phyloP scores from a whole-genome alignment of 64 coral and sea anemone species.

The Montipora cactus region DNA sequence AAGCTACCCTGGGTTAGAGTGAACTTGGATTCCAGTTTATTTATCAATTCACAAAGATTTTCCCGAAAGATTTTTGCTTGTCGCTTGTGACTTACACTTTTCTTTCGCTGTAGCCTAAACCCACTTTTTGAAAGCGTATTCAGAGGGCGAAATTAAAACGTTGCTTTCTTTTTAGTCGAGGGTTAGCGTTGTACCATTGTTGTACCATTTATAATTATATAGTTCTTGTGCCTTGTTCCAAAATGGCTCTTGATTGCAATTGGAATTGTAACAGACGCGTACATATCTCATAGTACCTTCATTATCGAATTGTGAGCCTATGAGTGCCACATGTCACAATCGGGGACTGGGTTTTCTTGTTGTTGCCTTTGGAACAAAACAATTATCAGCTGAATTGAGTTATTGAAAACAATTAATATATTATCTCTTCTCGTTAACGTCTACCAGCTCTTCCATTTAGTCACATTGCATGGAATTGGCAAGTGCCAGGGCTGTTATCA shows the following conservation, averaged over 20 bases:
- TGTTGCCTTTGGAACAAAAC: background rate
- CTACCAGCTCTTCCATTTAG: constrained; percentile 7
- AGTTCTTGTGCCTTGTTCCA: background rate
- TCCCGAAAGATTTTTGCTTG: no score
- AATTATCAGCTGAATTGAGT: constrained; percentile 6
- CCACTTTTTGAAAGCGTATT: no score
- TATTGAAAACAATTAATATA: constrained; percentile 15
- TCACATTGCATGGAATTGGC: background rate
- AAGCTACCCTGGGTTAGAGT: background rate
- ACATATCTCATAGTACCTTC: constrained; percentile 17
- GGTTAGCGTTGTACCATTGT: background rate
- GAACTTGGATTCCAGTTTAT: no score
- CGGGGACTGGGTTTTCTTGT: constrained; percentile 16
- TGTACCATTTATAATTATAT: background rate
- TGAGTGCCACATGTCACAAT: constrained; percentile 10
- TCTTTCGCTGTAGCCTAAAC: no score
- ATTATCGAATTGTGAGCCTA: constrained; percentile 14
- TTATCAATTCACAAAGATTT: no score
- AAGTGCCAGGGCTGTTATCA: background rate
- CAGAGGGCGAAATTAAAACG: no score
- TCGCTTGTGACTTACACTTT: no score
- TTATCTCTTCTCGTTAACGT: constrained; percentile 21
- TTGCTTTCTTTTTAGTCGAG: no score
- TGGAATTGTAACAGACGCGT: background rate
- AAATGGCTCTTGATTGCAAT: background rate